Evolutionary conservation across 2,797 vertebrate species (phyloP), one percentile per base, ranked within the genome.

Genomic region (Helarctos malayanus): DNA sequence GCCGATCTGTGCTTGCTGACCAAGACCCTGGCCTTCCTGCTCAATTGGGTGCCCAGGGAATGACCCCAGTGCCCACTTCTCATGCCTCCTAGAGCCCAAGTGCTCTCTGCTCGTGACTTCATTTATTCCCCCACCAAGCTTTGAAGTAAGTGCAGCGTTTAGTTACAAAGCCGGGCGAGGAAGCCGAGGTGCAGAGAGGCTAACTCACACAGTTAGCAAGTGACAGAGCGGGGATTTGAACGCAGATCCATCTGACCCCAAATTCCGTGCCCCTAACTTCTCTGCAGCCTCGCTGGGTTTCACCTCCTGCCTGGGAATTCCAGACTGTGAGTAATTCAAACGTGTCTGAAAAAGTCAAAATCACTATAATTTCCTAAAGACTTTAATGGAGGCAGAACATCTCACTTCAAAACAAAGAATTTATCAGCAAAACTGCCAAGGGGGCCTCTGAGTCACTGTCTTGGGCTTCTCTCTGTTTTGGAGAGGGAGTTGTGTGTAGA

Each of bases 301-400:
- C 82, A 68, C 47, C 32, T 52, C 73, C 75, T 78, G 94, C 94
- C 71, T 86, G 83, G 92, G 96, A 97, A 95, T 93, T 94, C 86
- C 96, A 97, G 97, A 97, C 96, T 92, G 49, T 96, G 94, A 97
- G 96, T 97, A 96, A 95, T 96, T 92, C 83, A 95, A 97, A 93
- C 80, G 87, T 95, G 97, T 98, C 95, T 97, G 95, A 95, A 95
- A 96, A 94, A 97, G 63, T 91, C 83, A 85, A 95, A 95, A 97
- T 96, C 95, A 97, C 95, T 97, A 87, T 98, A 97, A 98, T 98
- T 98, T 96, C 90, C 97, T 93, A 82, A 96, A 97, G 95, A 97
- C 97, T 94, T 97, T 93, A 97, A 97, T 93, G 95, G 94, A 95
- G 79, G 92, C 95, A 93, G 86, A 97, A 91, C 49, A 80, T 91